Base-by-base conservation (phyloP, 2,113 vertebrate species). In the Boulengeromyrus knoepffleri region DNA sequence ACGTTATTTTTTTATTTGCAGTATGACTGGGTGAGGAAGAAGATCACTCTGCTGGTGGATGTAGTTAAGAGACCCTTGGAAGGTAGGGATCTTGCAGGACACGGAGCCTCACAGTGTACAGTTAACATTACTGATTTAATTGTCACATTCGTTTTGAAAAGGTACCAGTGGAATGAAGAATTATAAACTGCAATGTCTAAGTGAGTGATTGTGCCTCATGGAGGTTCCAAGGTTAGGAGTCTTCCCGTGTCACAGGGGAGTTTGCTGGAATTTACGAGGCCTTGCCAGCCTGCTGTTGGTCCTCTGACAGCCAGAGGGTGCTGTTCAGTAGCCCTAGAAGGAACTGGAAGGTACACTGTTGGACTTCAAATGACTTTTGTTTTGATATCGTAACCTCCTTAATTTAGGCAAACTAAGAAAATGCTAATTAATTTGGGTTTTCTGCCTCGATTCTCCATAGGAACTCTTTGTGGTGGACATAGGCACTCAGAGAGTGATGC, bases 11-110 rank as follows among this genome's bases (percentile, higher is more conserved):
- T 89, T 42, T n/a, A 6, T 88, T 90, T 89, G 39, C 93, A 97
- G 96, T 90, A 95, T 91, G 94, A 96, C 89, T 92, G 96, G 90
- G 90, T 92, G 89, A 95, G 92, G 17, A 90, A 90, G 90, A 93
- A 45, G 80, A 92, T 91, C 0, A 94, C 94, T 5, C 92, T 94
- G 6, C 93, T 97, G 27, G 12, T 96, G 90, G 96, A 96, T 53
- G 93, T 96, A 49, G 93, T 97, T 58, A 90, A 91, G 90, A 94
- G 94, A 92, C 92, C 96, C 49, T 92, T 93, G 86, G 19, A 88
- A 85, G 95, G 96, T 96, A 90, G 17, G 91, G 19, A 47, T 62
- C n/a, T 15, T 87, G 77, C 56, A 50, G 46, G 46, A 19, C 39
- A 62, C 3, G 12, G 85, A 46, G 45, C 39, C 45, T 47, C 36